Conservation (phyloP, 2,888 invertebrate genomes). For the Eristalinus sepulchralis region DNA sequence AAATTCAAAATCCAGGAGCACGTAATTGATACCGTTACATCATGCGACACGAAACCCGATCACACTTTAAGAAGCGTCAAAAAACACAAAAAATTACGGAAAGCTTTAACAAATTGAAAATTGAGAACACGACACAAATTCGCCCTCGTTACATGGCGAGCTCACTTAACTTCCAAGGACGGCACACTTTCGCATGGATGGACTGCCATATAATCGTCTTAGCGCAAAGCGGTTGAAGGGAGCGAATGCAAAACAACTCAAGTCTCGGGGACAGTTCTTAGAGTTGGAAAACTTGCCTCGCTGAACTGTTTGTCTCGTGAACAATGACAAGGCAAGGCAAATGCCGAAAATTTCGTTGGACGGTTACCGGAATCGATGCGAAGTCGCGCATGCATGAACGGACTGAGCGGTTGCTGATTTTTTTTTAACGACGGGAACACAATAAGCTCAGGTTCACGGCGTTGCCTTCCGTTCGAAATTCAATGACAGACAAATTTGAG, state of each 20-base stretch:
- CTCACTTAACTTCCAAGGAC: not conserved
- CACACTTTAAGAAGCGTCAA: no score
- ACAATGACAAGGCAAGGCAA: not conserved
- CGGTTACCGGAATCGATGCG: not conserved
- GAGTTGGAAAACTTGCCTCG: no score
- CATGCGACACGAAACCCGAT: no score
- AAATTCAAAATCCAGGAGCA: no score
- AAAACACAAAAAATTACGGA: no score
- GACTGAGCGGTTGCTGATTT: not conserved
- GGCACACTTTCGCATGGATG: not conserved
- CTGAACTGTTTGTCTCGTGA: not conserved
- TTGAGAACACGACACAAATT: not conserved
- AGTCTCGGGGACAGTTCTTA: not conserved
- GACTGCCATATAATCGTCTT: not conserved
- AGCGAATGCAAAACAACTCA: not conserved
- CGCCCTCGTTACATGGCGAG: not conserved
- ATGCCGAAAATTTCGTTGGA: not conserved
- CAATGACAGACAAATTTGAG: not conserved
- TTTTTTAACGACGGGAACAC: not conserved
- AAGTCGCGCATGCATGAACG: not conserved
- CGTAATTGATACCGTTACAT: no score
- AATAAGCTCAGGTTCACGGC: not conserved
- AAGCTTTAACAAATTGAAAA: no score
- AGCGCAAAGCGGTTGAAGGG: not conserved
- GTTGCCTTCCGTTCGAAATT: not conserved